Evolutionary conservation across 1,140 invertebrate genomes (phyloP).

Genomic region (Pygmarrhopalites habei): DNA sequence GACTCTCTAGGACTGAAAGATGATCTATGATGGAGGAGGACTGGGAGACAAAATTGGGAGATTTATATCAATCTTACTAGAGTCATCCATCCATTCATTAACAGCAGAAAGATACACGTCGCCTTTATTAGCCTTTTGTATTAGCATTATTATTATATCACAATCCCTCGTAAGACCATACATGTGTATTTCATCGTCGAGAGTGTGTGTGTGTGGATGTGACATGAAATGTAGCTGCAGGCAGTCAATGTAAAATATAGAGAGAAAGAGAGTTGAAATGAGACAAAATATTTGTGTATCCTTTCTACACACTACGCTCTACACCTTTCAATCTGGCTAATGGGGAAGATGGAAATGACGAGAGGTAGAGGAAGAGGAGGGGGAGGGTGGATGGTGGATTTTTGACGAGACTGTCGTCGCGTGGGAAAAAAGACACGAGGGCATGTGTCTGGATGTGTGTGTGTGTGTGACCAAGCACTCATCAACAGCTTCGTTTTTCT

Average conservation of each 20-base stretch:
- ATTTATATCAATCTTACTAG: slow-evolving; percentile 10
- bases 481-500: slow-evolving; percentile 9
- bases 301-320: background rate
- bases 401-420: background rate
- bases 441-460: too few species aligned
- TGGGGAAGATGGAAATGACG: slow-evolving; percentile 17
- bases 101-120: too few species aligned
- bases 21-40: background rate
- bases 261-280: too few species aligned
- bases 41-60: too few species aligned
- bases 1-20: slow-evolving; percentile 4
- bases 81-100: too few species aligned
- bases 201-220: too few species aligned
- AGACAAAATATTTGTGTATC: slow-evolving; percentile 19
- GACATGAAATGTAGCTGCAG: too few species aligned
- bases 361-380: background rate
- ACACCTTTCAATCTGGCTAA: slow-evolving; percentile 27
- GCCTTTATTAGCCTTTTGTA: too few species aligned
- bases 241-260: too few species aligned
- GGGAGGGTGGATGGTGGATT: background rate
- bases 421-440: slow-evolving; percentile 10
- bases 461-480: slow-evolving; percentile 7
- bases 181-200: too few species aligned
- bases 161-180: too few species aligned
- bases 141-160: too few species aligned